Percentiles rank a stretch among this genome's conserved stretches.
These are phyloP conservation scores for Leptinotarsa tumamoca DNA, from an alignment of 2,888 invertebrate genomes.

Conservation along the genomic window DNA sequence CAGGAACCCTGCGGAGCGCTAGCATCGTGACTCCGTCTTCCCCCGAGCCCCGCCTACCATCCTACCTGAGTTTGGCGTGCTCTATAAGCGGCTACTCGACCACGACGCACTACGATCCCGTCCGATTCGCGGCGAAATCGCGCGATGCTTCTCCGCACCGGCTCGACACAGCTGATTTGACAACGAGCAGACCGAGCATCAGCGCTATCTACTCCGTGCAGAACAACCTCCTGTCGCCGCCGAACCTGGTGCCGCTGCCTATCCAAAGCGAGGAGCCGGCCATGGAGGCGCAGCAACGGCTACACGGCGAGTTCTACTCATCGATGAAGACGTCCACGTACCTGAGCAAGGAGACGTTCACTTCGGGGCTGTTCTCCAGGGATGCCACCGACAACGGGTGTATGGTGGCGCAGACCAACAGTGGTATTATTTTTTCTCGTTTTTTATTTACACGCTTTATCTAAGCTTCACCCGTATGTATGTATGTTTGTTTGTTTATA, in stretches of 20 bases:
- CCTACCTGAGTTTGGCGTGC: constrained; percentile 89
- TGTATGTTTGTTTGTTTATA: no score
- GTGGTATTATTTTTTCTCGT: no score
- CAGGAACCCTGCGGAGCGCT: constrained; percentile 69
- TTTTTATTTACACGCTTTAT: no score
- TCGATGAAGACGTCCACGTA: constrained; percentile 56
- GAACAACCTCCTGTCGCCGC: constrained; percentile 64
- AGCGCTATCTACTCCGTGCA: constrained; percentile 56
- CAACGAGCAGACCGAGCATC: constrained; percentile 32
- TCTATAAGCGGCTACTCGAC: constrained; percentile 92
- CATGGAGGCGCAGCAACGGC: constrained; percentile 54
- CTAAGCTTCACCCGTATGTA: no score
- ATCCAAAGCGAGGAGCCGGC: background rate
- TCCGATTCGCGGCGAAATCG: constrained; percentile 69
- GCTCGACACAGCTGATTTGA: constrained; percentile 61
- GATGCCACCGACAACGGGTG: constrained; percentile 61
- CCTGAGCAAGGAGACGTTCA: constrained; percentile 54
- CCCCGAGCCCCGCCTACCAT: constrained; percentile 74
- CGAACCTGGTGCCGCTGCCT: constrained; percentile 64
- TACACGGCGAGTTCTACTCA: constrained; percentile 55
- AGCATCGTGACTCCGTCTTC: constrained; percentile 60
- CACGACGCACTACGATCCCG: constrained; percentile 87
- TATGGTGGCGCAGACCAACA: constrained; percentile 5
- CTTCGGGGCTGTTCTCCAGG: constrained; percentile 43
- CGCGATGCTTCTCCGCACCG: constrained; percentile 80